Evolutionary conservation across 1,140 invertebrate genomes (phyloP).

Genomic region (Prorops nasuta): DNA sequence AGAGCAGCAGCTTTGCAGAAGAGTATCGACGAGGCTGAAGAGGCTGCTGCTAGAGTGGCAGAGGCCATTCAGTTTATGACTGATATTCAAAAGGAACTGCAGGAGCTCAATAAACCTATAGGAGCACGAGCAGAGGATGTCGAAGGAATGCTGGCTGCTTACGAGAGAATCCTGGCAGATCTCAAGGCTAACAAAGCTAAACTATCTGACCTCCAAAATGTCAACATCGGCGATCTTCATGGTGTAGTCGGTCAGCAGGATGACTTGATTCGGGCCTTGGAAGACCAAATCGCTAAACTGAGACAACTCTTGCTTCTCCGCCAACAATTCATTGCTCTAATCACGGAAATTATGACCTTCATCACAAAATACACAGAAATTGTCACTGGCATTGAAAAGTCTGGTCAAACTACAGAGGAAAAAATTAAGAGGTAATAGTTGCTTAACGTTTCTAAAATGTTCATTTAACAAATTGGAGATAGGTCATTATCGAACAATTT

Average conservation of each 20-base stretch:
- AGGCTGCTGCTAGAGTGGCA: slow-evolving; percentile 73
- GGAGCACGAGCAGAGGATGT: slow-evolving; percentile 83
- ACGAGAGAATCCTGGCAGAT: slow-evolving; percentile 77
- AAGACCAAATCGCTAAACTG: slow-evolving; percentile 79
- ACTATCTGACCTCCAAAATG: slow-evolving; percentile 73
- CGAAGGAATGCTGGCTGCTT: slow-evolving; percentile 71
- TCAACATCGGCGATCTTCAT: slow-evolving; percentile 73
- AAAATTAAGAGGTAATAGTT: slow-evolving; percentile 68
- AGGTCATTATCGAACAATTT: too few relatives aligned
- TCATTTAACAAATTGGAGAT: background rate
- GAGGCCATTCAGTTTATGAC: slow-evolving; percentile 78
- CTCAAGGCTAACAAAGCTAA: slow-evolving; percentile 78
- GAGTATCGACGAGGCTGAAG: slow-evolving; percentile 76
- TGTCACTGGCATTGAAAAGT: slow-evolving; percentile 78
- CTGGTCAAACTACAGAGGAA: slow-evolving; percentile 73
- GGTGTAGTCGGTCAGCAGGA: slow-evolving; percentile 78
- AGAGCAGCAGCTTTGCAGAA: slow-evolving; percentile 70
- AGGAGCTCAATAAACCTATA: slow-evolving; percentile 79
- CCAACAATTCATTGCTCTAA: slow-evolving; percentile 82
- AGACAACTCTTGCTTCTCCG: slow-evolving; percentile 75
- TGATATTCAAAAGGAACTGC: slow-evolving; percentile 78
- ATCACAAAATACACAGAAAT: slow-evolving; percentile 85
- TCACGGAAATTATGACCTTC: slow-evolving; percentile 84
- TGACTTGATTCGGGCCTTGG: slow-evolving; percentile 77
- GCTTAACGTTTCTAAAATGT: too few relatives aligned